Conservation (phyloP, 2,797 vertebrate species). For the Onychomys arenicola region DNA sequence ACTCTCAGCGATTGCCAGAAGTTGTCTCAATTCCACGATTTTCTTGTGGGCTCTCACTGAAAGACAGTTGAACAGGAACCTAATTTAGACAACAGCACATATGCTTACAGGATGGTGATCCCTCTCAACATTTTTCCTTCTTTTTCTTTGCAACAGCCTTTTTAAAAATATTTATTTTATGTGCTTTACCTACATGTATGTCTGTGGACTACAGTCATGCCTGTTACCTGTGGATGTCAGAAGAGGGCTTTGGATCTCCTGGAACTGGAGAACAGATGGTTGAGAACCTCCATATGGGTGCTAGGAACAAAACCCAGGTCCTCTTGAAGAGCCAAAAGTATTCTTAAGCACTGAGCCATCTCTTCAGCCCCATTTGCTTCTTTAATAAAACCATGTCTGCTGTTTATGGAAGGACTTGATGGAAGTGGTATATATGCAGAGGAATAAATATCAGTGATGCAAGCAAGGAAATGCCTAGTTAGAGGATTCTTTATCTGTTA, state of each 20-base stretch:
- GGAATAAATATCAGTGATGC: neutral
- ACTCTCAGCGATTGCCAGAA: conserved; percentile 88
- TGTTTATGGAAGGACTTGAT: neutral
- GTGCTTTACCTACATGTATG: neutral
- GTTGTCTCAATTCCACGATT: conserved; percentile 86
- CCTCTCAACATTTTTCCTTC: neutral
- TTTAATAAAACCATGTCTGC: neutral
- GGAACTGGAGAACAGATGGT: neutral
- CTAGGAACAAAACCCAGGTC: neutral
- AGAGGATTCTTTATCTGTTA: neutral
- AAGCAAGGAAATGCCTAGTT: neutral
- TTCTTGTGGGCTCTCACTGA: conserved; percentile 89
- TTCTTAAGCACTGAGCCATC: neutral
- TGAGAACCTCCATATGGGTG: neutral
- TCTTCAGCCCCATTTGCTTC: neutral
- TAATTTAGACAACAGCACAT: conserved; percentile 19
- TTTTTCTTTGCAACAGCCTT: neutral
- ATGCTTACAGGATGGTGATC: neutral
- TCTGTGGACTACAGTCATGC: neutral
- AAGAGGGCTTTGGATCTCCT: neutral
- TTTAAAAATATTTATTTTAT: neutral
- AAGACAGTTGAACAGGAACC: conserved; percentile 73
- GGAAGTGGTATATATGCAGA: neutral
- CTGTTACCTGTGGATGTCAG: neutral
- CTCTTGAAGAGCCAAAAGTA: neutral